phyloP scores from a whole-genome alignment of 2,797 vertebrate genomes.

The Danio kyathit region DNA sequence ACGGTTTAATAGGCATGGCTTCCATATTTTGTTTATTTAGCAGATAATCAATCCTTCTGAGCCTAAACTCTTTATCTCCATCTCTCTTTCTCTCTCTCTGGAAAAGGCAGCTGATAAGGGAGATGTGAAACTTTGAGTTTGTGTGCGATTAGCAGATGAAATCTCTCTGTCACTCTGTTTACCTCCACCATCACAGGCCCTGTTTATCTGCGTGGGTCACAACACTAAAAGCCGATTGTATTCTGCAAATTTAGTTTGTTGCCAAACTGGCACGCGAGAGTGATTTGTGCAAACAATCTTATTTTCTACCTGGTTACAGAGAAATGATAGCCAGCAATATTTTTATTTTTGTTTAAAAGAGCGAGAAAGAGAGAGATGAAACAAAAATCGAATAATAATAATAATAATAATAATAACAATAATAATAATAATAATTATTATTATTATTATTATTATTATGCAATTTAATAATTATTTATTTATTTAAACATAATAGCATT shows the following conservation, averaged over 20 bases:
- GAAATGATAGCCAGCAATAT: constrained; percentile 19
- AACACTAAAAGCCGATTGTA: constrained; percentile 70
- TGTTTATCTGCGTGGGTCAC: constrained; percentile 64
- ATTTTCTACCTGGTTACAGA: constrained; percentile 21
- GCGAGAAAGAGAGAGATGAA: too few relatives aligned
- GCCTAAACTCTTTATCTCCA: constrained; percentile 71
- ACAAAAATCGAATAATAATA: too few relatives aligned
- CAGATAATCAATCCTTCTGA: constrained; percentile 77
- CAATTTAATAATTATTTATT: too few relatives aligned
- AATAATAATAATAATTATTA: too few relatives aligned
- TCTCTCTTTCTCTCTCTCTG: constrained; percentile 63
- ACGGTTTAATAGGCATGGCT: constrained; percentile 72
- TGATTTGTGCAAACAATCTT: constrained; percentile 47
- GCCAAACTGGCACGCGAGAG: constrained; percentile 45
- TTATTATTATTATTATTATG: too few relatives aligned
- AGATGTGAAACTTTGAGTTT: constrained; percentile 74
- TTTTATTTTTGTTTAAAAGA: not conserved
- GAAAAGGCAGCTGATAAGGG: constrained; percentile 71
- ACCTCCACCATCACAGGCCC: constrained; percentile 52
- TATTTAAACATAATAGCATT: too few relatives aligned
- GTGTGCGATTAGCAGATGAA: constrained; percentile 67
- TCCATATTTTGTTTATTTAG: constrained; percentile 78
- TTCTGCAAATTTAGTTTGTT: constrained; percentile 49
- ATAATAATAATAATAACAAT: too few relatives aligned
- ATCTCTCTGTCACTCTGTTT: constrained; percentile 71